Percentiles rank a stretch among this genome's conserved stretches.
phyloP scores from a whole-genome alignment of 2,113 vertebrate genomes.

The Prochilodus magdalenae region DNA sequence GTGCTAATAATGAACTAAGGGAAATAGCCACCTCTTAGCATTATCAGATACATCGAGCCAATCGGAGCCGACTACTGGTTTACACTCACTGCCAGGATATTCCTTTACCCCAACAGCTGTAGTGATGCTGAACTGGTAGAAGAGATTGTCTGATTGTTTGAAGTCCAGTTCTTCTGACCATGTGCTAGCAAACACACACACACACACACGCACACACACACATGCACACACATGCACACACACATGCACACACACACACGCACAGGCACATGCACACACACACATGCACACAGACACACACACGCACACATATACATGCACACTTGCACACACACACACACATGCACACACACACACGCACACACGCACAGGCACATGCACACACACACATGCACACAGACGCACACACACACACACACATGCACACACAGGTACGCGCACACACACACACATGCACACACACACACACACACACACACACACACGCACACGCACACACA shows the following conservation, averaged over 20 bases:
- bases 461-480: background rate
- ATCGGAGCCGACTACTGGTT: no score
- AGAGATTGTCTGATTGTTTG: background rate
- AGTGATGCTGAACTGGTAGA: background rate
- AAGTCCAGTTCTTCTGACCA: background rate
- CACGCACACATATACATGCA: no score
- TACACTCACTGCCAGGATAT: background rate
- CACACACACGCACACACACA: background rate
- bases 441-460: background rate
- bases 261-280: no score
- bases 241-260: no score
- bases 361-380: background rate
- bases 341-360: constrained; percentile 29
- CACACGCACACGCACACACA: background rate
- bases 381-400: background rate
- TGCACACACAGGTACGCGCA: background rate
- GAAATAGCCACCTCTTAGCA: background rate
- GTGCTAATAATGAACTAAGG: background rate
- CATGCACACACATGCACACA: no score
- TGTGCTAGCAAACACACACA: background rate
- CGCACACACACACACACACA: background rate
- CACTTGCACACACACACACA: no score
- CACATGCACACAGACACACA: no score
- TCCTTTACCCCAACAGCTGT: background rate
- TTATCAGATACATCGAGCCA: background rate